phyloP scores from a whole-genome alignment of 2,113 vertebrate species.

The Elaphurus davidianus region DNA sequence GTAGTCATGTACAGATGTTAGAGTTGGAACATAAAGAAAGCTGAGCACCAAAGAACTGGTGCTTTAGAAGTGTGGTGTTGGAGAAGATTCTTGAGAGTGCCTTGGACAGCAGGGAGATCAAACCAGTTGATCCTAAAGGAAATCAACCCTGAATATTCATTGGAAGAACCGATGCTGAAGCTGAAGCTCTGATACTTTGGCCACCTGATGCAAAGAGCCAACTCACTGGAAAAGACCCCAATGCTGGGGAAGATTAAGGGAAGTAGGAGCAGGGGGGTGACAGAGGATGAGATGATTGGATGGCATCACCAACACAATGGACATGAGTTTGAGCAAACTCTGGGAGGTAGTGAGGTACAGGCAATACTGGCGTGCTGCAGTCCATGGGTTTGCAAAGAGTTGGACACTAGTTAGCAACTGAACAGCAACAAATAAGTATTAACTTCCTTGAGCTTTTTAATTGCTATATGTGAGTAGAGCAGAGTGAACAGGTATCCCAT shows the following conservation, averaged over 20 bases:
- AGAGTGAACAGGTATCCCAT: neutral
- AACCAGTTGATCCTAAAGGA: neutral
- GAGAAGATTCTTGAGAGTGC: neutral
- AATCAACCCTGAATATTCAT: neutral
- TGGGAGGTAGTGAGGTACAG: neutral
- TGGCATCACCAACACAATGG: neutral
- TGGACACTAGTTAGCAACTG: neutral
- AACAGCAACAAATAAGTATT: neutral
- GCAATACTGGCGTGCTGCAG: neutral
- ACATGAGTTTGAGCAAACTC: neutral
- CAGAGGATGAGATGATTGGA: neutral
- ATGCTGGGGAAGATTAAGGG: neutral
- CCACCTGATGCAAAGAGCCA: neutral
- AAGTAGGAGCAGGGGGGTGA: neutral
- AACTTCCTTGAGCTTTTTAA: neutral
- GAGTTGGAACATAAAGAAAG: neutral
- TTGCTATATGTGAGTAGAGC: neutral
- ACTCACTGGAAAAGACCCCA: neutral
- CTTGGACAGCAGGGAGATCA: neutral
- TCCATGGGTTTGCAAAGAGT: neutral
- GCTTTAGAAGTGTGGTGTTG: neutral
- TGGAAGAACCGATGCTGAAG: neutral
- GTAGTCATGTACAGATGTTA: neutral
- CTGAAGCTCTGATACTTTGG: neutral
- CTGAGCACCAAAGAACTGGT: neutral